A percentile compares a stretch with the other conserved stretches of the same genome.
Conservation (phyloP, 2,113 vertebrate genomes). For the Spilogale gracilis region DNA sequence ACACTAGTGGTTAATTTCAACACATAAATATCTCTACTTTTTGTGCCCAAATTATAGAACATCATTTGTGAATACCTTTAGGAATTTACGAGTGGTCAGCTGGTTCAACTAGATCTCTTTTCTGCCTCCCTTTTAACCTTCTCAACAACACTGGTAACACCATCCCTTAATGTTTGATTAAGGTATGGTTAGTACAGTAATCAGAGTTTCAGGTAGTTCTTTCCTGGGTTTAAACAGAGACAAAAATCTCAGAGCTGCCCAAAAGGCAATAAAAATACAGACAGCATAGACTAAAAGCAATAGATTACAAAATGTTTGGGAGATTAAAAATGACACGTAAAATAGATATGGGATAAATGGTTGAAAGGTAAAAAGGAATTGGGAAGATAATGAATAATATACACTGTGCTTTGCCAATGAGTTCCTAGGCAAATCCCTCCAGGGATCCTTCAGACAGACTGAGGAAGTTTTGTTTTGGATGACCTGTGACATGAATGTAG, state of each 20-base stretch:
- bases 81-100: not conserved
- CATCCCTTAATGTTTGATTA: not conserved
- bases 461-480: not conserved
- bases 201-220: not conserved
- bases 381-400: not conserved
- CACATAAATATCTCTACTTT: not conserved
- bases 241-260: not conserved
- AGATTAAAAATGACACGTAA: not conserved
- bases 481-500: not conserved
- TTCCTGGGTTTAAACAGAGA: conserved; percentile 1
- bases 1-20: not conserved
- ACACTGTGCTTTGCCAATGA: not conserved
- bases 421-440: not conserved
- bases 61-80: not conserved
- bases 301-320: not conserved
- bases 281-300: not conserved
- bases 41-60: not conserved
- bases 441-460: not conserved
- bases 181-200: not conserved
- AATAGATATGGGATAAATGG: not conserved
- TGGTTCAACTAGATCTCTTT: not conserved
- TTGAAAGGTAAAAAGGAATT: not conserved
- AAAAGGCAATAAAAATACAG: not conserved
- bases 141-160: too few relatives aligned
- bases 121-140: not conserved